Evolutionary conservation across 2,888 invertebrate genomes (phyloP), one percentile per base, ranked within the genome.

Genomic region (Ophonus ardosiacus): DNA sequence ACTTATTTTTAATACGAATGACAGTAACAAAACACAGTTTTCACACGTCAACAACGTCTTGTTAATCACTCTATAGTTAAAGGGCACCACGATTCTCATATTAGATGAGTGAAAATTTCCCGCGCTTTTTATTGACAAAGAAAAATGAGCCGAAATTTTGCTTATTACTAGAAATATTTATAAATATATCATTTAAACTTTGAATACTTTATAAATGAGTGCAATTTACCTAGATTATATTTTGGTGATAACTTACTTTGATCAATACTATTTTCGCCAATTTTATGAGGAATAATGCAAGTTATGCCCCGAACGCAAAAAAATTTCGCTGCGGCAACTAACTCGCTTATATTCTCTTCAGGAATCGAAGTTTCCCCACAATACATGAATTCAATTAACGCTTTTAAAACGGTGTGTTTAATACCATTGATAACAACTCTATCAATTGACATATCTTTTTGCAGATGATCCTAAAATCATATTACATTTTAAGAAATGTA

Each of bases 381-480:
- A 89, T 96, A 96, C 94, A 96, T 96, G 88, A 95, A 96, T 90
- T 96, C 96, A 43, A 96, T 93, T 86, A 96, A 92, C 74, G 94
- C 94, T 90, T 95, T 95, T 85, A 96, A 91, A 40, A 95, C 94
- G 88, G 93, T 93, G 90, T 95, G 95, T 89, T 95, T 93, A 92
- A 95, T 93, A 89, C 96, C 95, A 87, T 94, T 92, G 86, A 96
- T 93, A 63, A 94, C 92, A 61, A 94, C 90, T 65, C 94, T 93
- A 87, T 94, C 94, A 8, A 93, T 93, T 13, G 91, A 90, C 87
- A 93, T 92, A 88, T 94, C 93, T 86, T 90, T 91, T 90, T 94
- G 93, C 71, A 94, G 90, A 86, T 93, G 93, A 88, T 94, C 93
- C 94, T 94, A 79, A 63, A 76, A 63, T 76, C 63, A 51, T 65